Conservation (phyloP, 2,888 invertebrate genomes). For the Tyria jacobaeae region DNA sequence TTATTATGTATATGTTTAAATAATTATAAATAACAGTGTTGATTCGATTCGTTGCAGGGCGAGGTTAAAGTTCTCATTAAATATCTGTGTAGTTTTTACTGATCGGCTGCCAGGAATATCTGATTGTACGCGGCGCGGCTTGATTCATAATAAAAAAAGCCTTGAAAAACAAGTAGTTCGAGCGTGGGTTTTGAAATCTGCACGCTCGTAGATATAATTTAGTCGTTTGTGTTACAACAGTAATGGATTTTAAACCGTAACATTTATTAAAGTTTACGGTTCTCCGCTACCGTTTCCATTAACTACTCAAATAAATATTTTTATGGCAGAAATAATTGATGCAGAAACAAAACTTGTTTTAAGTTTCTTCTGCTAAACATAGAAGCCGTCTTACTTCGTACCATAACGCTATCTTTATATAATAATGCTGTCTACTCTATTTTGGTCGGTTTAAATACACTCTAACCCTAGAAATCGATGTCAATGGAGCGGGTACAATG, state of each 20-base stretch:
- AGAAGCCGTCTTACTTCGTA: constrained; percentile 21
- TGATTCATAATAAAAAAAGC: constrained; percentile 58
- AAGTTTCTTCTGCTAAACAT: constrained; percentile 20
- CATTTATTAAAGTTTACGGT: constrained; percentile 50
- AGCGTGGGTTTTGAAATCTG: constrained; percentile 68
- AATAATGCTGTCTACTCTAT: constrained; percentile 38
- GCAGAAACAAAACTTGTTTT: background rate
- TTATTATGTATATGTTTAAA: constrained; percentile 29
- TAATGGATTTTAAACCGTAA: constrained; percentile 54
- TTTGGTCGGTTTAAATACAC: constrained; percentile 56
- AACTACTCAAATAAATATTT: constrained; percentile 25
- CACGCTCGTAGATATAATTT: constrained; percentile 53
- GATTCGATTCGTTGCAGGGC: constrained; percentile 34
- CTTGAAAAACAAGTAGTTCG: constrained; percentile 61
- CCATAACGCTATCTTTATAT: background rate
- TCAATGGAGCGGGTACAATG: constrained; percentile 77
- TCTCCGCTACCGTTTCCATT: constrained; percentile 51
- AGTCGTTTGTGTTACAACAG: constrained; percentile 55
- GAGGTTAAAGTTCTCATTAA: constrained; percentile 71
- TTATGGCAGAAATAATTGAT: constrained; percentile 14
- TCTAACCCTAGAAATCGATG: constrained; percentile 78
- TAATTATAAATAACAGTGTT: constrained; percentile 36
- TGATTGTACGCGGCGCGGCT: constrained; percentile 55
- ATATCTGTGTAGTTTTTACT: constrained; percentile 61
- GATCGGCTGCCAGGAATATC: constrained; percentile 64